A percentile compares a stretch with the other conserved stretches of the same genome.
These are phyloP conservation scores for Miltochrista miniata DNA, from an alignment of 2,888 invertebrate species.

Conservation along the genomic window DNA sequence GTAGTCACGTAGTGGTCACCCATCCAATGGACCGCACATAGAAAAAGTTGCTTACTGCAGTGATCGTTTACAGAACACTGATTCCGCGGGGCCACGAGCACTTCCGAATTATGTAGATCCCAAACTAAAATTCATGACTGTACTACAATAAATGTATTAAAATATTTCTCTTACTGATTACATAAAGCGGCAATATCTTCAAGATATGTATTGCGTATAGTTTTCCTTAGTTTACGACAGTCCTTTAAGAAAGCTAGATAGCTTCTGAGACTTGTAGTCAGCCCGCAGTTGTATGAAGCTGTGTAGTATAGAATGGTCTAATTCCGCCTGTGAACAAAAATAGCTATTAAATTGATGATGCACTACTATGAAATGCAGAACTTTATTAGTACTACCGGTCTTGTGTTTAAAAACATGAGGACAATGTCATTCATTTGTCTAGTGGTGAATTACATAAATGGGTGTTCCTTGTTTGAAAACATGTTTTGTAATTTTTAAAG, in stretches of 20 bases:
- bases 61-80: too few relatives aligned
- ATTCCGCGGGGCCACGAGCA: too few relatives aligned
- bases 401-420: background rate
- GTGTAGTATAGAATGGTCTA: constrained; percentile 94
- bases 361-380: background rate
- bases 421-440: background rate
- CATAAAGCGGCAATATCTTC: background rate
- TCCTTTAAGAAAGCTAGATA: constrained; percentile 86
- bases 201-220: too few relatives aligned
- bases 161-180: background rate
- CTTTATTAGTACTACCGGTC: constrained; percentile 23
- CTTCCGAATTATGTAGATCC: too few relatives aligned
- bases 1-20: too few relatives aligned
- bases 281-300: constrained; percentile 97
- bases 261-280: constrained; percentile 95
- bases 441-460: background rate
- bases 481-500: too few relatives aligned
- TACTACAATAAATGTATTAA: background rate
- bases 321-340: constrained; percentile 87
- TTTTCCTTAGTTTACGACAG: constrained; percentile 58
- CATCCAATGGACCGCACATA: too few relatives aligned
- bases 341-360: constrained; percentile 15
- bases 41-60: too few relatives aligned
- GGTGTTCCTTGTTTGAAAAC: too few relatives aligned
- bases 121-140: background rate